Percentiles rank a stretch among this genome's conserved stretches.
These are phyloP conservation scores for Acleris holmiana DNA, from an alignment of 2,888 invertebrate genomes.

Conservation along the genomic window DNA sequence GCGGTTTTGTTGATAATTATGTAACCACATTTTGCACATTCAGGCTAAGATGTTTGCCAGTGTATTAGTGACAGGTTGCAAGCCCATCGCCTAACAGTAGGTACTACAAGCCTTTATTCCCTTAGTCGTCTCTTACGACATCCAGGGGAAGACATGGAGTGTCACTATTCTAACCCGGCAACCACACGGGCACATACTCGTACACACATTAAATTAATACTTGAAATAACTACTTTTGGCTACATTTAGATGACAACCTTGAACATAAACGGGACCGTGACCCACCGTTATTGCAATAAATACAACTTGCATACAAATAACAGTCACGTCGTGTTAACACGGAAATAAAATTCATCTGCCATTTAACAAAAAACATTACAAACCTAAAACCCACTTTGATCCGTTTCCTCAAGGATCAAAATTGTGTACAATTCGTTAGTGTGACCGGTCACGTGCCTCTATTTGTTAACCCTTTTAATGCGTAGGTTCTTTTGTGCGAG, in stretches of 20 bases:
- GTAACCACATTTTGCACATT: too few species aligned
- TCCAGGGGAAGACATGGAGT: too few species aligned
- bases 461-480: slow-evolving; percentile 33
- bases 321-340: slow-evolving; percentile 23
- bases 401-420: background rate
- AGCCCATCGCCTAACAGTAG: too few species aligned
- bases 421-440: background rate
- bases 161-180: too few species aligned
- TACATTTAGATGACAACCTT: background rate
- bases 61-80: too few species aligned
- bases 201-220: too few species aligned
- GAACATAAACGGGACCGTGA: slow-evolving; percentile 1
- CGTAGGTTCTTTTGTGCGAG: slow-evolving; percentile 6
- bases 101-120: too few species aligned
- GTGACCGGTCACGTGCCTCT: slow-evolving; percentile 28
- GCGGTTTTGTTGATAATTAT: too few species aligned
- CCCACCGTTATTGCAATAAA: slow-evolving; percentile 5
- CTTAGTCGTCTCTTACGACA: too few species aligned
- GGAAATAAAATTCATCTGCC: slow-evolving; percentile 33
- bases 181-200: too few species aligned
- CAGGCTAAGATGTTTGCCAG: too few species aligned
- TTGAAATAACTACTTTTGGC: background rate
- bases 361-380: background rate
- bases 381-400: slow-evolving; percentile 1
- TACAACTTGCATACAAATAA: slow-evolving; percentile 28